Evolutionary conservation across 2,113 vertebrate genomes (phyloP).

Genomic region (Odontophorus gujanensis): DNA sequence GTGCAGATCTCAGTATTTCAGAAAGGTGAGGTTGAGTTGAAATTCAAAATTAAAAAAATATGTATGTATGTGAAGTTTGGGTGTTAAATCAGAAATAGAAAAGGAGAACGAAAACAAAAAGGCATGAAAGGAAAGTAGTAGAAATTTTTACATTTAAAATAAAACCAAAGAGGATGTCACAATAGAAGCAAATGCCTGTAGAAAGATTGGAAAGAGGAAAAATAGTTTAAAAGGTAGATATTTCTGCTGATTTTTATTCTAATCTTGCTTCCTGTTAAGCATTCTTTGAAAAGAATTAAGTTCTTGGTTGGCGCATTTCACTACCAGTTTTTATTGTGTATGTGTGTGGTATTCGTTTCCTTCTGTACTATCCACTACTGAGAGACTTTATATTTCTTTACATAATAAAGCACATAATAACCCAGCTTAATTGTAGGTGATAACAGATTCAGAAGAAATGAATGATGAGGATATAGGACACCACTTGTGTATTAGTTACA

Average conservation of each 20-base stretch:
- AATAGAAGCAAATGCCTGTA: neutral
- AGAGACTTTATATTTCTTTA: constrained; percentile 82
- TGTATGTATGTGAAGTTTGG: neutral
- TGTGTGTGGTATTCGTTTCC: constrained; percentile 83
- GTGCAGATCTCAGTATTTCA: neutral
- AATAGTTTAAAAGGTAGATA: neutral
- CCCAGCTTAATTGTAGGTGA: constrained; percentile 86
- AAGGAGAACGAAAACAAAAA: neutral
- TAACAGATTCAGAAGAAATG: constrained; percentile 88
- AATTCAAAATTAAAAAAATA: neutral
- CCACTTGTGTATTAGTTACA: constrained; percentile 84
- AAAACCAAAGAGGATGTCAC: neutral
- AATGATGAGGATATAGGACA: constrained; percentile 87
- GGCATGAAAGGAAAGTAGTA: neutral
- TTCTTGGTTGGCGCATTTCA: constrained; percentile 39
- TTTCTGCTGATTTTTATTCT: neutral
- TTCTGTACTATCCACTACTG: constrained; percentile 68
- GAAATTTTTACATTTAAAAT: neutral
- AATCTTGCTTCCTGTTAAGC: neutral
- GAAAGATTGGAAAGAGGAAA: neutral
- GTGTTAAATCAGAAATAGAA: neutral
- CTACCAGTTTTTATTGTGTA: constrained; percentile 70
- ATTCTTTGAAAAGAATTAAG: neutral
- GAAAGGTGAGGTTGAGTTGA: neutral
- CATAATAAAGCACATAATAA: constrained; percentile 87